Evolutionary conservation across 2,888 invertebrate genomes (phyloP), one percentile per base, ranked within the genome.

Genomic region (Lydus trimaculatus): DNA sequence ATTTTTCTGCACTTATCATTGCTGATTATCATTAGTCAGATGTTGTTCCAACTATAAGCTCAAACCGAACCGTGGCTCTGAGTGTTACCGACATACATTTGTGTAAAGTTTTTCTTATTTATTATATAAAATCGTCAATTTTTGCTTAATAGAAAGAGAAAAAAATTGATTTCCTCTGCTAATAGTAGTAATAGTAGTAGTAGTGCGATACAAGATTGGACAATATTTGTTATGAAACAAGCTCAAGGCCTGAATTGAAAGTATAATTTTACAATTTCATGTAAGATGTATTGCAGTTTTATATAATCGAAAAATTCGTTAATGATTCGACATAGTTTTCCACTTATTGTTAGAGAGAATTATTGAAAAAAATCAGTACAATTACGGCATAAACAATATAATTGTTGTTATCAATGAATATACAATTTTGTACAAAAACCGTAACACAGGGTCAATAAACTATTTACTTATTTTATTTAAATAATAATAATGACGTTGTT

Each of bases 161-260:
- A n/a, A n/a, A n/a, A n/a, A n/a, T n/a, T n/a, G n/a, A n/a, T n/a
- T n/a, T n/a, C n/a, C n/a, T n/a, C n/a, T n/a, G n/a, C n/a, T n/a
- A n/a, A n/a, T n/a, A n/a, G n/a, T n/a, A n/a, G n/a, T n/a, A n/a
- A n/a, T n/a, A n/a, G n/a, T n/a, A n/a, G n/a, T n/a, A n/a, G n/a
- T n/a, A n/a, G n/a, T n/a, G n/a, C n/a, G n/a, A n/a, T n/a, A n/a
- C n/a, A n/a, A n/a, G n/a, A 63, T 63, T 63, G 63, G 60, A 70
- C 70, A 70, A 70, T 70, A 70, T 73, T 70, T 67, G 48, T 78
- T 78, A 72, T 73, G 77, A 77, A 77, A 78, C 71, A 75, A 75
- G 76, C 66, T 77, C 76, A 78, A 77, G 78, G 76, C 73, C 72
- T 82, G 77, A 74, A 72, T 77, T 76, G 77, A 75, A 75, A 77